A percentile compares a stretch with the other conserved stretches of the same genome.
These are phyloP conservation scores for Heterotis niloticus DNA, from an alignment of 2,113 vertebrate genomes.

Conservation along the genomic window DNA sequence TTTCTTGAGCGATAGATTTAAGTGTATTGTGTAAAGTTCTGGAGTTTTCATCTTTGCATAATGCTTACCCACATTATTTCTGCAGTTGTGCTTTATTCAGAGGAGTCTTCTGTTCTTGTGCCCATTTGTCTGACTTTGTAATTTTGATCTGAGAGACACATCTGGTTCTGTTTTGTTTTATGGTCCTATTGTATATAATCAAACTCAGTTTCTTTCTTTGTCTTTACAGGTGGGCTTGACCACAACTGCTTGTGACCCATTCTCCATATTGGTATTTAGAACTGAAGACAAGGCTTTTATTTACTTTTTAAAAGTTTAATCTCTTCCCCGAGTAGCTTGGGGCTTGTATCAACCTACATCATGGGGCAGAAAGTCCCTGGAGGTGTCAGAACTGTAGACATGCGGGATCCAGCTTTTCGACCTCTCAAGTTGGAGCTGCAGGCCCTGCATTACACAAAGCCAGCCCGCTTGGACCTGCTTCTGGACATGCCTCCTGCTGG, in stretches of 20 bases:
- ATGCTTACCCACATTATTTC: no score
- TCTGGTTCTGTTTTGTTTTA: no score
- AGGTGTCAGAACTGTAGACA: constrained; percentile 95
- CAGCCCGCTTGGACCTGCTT: constrained; percentile 86
- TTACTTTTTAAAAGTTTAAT: constrained; percentile 23
- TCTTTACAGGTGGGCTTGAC: constrained; percentile 53
- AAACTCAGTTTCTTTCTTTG: constrained; percentile 36
- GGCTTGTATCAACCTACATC: constrained; percentile 45
- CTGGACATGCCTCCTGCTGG: constrained; percentile 87
- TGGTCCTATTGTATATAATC: no score
- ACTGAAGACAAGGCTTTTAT: no score
- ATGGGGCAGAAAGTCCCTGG: constrained; percentile 98
- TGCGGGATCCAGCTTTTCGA: constrained; percentile 87
- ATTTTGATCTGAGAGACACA: no score
- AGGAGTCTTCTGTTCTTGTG: no score
- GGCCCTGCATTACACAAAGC: constrained; percentile 86
- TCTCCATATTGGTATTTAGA: constrained; percentile 24
- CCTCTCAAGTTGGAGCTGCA: constrained; percentile 88
- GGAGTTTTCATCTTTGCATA: no score
- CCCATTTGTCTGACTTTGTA: no score
- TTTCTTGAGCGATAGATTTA: no score
- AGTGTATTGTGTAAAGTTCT: no score
- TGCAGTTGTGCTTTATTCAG: no score
- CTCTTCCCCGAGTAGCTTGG: no score
- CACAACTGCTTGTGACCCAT: not conserved